These are phyloP conservation scores for Vulpes ferrilata DNA, from an alignment of 2,113 vertebrate genomes.

Conservation along the genomic window DNA sequence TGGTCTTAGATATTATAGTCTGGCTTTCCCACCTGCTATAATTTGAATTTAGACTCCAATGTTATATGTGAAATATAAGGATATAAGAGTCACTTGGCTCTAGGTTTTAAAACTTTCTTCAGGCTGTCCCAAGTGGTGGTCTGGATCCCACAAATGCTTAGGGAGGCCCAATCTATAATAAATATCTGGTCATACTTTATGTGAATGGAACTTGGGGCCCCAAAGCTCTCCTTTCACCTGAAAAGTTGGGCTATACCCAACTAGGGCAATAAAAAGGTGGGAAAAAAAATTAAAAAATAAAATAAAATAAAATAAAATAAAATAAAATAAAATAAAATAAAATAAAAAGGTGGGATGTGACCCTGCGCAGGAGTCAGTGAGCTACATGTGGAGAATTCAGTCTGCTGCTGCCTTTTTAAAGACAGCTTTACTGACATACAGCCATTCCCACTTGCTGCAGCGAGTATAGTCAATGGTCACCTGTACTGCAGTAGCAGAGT, in stretches of 20 bases:
- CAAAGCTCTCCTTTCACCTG: neutral
- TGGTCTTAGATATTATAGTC: neutral
- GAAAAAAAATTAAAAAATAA: too few relatives aligned
- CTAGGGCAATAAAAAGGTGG: neutral
- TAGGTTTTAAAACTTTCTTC: neutral
- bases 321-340: too few relatives aligned
- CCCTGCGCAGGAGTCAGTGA: neutral
- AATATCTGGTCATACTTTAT: neutral
- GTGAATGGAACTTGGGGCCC: neutral
- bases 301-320: too few relatives aligned
- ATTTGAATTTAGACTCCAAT: neutral
- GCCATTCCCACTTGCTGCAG: neutral
- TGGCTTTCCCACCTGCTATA: neutral
- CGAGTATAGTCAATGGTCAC: neutral
- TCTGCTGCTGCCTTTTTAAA: neutral
- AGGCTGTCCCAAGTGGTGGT: neutral
- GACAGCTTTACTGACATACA: neutral
- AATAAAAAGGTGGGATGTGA: neutral
- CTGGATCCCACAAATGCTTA: neutral
- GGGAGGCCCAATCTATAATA: neutral
- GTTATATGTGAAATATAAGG: neutral
- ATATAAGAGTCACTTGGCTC: neutral
- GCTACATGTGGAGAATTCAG: neutral
- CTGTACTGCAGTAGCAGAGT: rapidly evolving
- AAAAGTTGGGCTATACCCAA: neutral